Base-by-base conservation (phyloP, 2,113 vertebrate genomes). In the Scortum barcoo region DNA sequence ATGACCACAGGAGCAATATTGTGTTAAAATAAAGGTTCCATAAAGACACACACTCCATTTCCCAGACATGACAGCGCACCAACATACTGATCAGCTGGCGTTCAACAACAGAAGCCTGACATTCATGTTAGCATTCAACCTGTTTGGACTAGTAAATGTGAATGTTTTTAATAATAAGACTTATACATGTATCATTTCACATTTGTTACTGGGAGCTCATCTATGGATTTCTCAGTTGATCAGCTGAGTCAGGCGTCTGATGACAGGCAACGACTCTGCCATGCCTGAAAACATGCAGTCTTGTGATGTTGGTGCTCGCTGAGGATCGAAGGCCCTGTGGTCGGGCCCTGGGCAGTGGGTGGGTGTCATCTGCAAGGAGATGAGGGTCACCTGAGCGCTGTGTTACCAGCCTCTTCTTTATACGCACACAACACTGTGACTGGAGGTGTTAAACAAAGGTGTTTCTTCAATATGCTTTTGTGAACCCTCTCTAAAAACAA, bases 341-440 rank as follows among this genome's bases (percentile, higher is more conserved):
- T 3, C 3, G 10, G 48, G 46, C 66, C 38, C 42, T 13, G 13
- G 73, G 76, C 62, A 3, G 14, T 8, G 58, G 24, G n/a, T 17
- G 73, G 79, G 20, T 28, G 66, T 84, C 78, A 91, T 90, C 83
- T 83, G 70, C 30, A 57, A 1, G 54, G 44, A 44, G 48, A 68
- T 67, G 71, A 87, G 70, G 26, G 76, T 90, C 87, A 90, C 84
- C 86, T 81, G 90, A 88, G 74, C 36, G 3, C 70, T 68, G 8
- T 30, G 62, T 17, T 22, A 90, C 76, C 54, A 44, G 83, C 71
- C 86, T 76, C 42, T 84, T 90, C 62, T 86, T 80, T 57, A 38
- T 16, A 46, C 12, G n/a, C 14, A 69, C 20, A 40, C 72, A 85
- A 77, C 51, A 22, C 3, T 5, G 65, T 62, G 26, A 42, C 36